Conservation (phyloP, 2,113 vertebrate genomes). For the Sialia sialis region DNA sequence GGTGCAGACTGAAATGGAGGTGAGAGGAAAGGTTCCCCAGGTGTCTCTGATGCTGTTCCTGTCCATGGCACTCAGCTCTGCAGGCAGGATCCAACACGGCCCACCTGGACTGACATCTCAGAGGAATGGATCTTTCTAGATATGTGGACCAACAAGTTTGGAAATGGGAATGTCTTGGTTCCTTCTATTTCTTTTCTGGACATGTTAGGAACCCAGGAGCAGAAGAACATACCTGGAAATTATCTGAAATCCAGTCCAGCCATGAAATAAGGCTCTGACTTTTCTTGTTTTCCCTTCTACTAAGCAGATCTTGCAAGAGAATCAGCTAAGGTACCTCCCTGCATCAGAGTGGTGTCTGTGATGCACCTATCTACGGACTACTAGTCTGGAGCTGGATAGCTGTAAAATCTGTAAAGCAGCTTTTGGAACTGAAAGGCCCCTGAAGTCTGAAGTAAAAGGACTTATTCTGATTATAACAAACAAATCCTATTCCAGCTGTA, state of each 20-base stretch:
- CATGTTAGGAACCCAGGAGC: not conserved
- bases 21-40: not conserved
- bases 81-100: rapidly evolving
- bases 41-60: not conserved
- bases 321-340: not conserved
- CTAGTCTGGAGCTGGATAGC: not conserved
- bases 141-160: not conserved
- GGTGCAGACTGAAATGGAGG: not conserved
- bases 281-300: not conserved
- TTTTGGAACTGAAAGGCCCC: not conserved
- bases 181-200: not conserved
- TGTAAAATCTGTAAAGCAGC: not conserved
- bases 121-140: not conserved
- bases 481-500: not conserved
- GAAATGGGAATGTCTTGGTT: not conserved
- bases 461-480: not conserved
- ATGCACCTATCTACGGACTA: not conserved
- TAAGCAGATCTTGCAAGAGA: not conserved
- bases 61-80: not conserved
- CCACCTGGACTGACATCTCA: not conserved
- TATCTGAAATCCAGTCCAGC: not conserved
- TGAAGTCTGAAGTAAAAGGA: not conserved
- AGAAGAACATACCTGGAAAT: not conserved
- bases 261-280: not conserved
- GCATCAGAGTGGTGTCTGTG: not conserved